Conservation (phyloP, 2,888 invertebrate species). For the Xestia xanthographa region DNA sequence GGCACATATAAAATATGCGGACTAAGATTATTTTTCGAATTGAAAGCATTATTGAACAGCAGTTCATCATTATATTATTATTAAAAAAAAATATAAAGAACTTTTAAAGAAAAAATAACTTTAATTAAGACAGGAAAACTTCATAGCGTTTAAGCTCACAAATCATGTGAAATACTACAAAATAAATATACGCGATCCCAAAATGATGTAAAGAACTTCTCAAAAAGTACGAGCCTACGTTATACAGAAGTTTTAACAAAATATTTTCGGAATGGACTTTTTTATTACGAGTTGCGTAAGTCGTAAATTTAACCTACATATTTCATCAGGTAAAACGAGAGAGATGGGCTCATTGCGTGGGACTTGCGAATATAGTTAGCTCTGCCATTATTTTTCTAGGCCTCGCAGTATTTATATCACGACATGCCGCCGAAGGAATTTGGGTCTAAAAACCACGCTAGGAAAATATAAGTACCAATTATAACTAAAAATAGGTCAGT, state of each 20-base stretch:
- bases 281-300: slow-evolving; percentile 61
- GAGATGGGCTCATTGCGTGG: slow-evolving; percentile 65
- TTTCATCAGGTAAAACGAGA: slow-evolving; percentile 63
- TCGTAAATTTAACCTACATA: slow-evolving; percentile 64
- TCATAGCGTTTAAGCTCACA: neutral
- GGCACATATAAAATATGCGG: neutral
- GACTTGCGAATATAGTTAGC: slow-evolving; percentile 62
- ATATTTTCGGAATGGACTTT: slow-evolving; percentile 54
- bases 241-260: slow-evolving; percentile 55
- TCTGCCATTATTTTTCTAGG: slow-evolving; percentile 61
- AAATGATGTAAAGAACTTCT: slow-evolving; percentile 32
- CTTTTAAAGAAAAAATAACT: neutral
- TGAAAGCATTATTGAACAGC: neutral
- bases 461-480: slow-evolving; percentile 9
- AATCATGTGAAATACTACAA: slow-evolving; percentile 5
- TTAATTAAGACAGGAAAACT: neutral
- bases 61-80: neutral
- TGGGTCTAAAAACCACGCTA: slow-evolving; percentile 22
- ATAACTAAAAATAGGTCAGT: neutral
- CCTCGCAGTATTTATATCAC: slow-evolving; percentile 45
- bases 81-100: no score
- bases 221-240: slow-evolving; percentile 36
- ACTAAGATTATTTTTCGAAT: neutral
- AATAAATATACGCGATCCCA: slow-evolving; percentile 21
- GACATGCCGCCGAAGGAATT: slow-evolving; percentile 43